phyloP scores from a whole-genome alignment of 2,888 invertebrate genomes.

The Sinhomidia bicolor region DNA sequence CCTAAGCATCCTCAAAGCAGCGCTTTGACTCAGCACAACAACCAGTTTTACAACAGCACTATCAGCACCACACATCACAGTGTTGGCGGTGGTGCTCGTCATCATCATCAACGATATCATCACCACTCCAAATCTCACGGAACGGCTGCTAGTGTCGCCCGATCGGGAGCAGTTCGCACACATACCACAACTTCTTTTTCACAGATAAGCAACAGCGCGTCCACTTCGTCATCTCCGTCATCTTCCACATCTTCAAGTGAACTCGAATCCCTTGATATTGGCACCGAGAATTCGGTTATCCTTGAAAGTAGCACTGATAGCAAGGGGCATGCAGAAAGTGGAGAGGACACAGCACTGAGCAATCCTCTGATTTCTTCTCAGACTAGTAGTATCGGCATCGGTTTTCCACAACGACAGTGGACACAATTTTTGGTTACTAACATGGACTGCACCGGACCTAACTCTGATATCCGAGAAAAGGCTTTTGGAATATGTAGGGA shows the following conservation, averaged over 20 bases:
- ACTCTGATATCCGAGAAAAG: constrained; percentile 89
- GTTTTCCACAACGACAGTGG: constrained; percentile 63
- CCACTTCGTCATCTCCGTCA: constrained; percentile 33
- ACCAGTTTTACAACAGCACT: constrained; percentile 53
- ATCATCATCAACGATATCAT: constrained; percentile 32
- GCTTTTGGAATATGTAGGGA: constrained; percentile 94
- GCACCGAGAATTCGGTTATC: background rate
- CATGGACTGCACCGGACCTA: constrained; percentile 75
- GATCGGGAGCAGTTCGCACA: constrained; percentile 56
- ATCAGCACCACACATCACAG: background rate
- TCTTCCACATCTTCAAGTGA: constrained; percentile 23
- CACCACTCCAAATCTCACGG: constrained; percentile 28
- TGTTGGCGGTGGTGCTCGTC: constrained; percentile 41
- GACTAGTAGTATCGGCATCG: constrained; percentile 45
- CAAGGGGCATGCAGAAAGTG: constrained; percentile 12
- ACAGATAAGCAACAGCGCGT: background rate
- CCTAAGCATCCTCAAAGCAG: constrained; percentile 12
- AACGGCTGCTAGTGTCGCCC: background rate
- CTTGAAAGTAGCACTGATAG: background rate
- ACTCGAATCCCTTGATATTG: background rate
- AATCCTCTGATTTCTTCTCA: constrained; percentile 33
- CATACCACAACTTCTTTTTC: constrained; percentile 51
- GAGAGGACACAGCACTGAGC: background rate
- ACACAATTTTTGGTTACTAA: constrained; percentile 66
- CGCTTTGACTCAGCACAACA: constrained; percentile 51